These are phyloP conservation scores for Pygathrix nemaeus DNA, from an alignment of 2,113 vertebrate species.

Conservation along the genomic window DNA sequence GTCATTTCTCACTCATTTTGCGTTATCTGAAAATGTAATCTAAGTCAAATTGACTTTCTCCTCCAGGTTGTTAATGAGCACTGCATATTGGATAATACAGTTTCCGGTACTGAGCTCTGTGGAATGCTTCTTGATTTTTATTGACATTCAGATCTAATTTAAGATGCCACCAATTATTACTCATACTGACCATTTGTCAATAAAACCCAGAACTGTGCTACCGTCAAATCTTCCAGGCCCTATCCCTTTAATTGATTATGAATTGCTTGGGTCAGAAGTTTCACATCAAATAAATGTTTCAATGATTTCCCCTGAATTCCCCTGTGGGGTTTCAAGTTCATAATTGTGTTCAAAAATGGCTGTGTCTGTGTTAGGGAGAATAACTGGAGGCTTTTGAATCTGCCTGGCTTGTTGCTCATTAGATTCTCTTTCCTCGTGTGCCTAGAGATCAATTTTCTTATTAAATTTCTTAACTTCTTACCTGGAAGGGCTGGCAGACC, in stretches of 20 bases:
- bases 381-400: slow-evolving; percentile 73
- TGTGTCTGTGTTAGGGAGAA: slow-evolving; percentile 47
- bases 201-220: slow-evolving; percentile 48
- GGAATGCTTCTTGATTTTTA: slow-evolving; percentile 46
- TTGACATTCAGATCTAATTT: slow-evolving; percentile 63
- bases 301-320: slow-evolving; percentile 72
- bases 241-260: slow-evolving; percentile 61
- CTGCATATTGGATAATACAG: slow-evolving; percentile 49
- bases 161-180: slow-evolving; percentile 60
- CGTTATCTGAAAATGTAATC: slow-evolving; percentile 62
- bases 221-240: slow-evolving; percentile 37
- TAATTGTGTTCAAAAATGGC: slow-evolving; percentile 71
- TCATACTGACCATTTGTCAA: slow-evolving; percentile 63
- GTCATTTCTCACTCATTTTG: slow-evolving; percentile 42
- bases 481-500: slow-evolving; percentile 63
- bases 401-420: slow-evolving; percentile 67
- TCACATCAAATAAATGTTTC: slow-evolving; percentile 73
- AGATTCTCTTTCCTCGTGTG: slow-evolving; percentile 65
- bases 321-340: slow-evolving; percentile 49
- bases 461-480: slow-evolving; percentile 73
- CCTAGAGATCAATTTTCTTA: slow-evolving; percentile 72
- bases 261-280: slow-evolving; percentile 75
- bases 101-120: slow-evolving; percentile 41
- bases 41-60: slow-evolving; percentile 63
- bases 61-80: slow-evolving; percentile 49